Percentiles rank a stretch among this genome's conserved stretches.
Conservation (phyloP, 1,140 invertebrate species). For the Formica exsecta region DNA sequence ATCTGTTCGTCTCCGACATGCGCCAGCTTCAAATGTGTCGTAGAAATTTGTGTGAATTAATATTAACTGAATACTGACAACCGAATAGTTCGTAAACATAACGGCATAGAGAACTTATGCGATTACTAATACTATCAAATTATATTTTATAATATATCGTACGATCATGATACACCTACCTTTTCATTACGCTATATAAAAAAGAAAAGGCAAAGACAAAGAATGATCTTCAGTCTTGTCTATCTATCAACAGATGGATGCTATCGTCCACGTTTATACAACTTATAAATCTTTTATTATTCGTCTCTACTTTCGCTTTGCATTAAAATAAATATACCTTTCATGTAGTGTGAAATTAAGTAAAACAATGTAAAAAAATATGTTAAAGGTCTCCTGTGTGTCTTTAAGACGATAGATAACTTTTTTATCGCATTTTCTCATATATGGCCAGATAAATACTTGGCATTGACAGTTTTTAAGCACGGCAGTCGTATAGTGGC, state of each 20-base stretch:
- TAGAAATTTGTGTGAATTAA: conserved; percentile 8
- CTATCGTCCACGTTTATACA: conserved; percentile 10
- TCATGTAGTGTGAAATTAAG: neutral
- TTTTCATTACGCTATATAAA: conserved; percentile 42
- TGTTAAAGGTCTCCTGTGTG: neutral
- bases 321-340: conserved; percentile 4
- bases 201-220: conserved; percentile 57
- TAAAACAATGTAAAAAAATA: conserved; percentile 26
- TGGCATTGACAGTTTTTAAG: conserved; percentile 5
- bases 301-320: neutral
- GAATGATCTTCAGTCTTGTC: conserved; percentile 39
- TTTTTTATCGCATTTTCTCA: neutral
- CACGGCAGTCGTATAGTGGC: conserved; percentile 8
- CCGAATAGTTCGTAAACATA: conserved; percentile 56
- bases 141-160: conserved; percentile 54
- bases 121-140: conserved; percentile 75
- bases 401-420: conserved; percentile 8
- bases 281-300: conserved; percentile 18
- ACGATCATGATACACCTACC: conserved; percentile 63
- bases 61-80: neutral
- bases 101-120: conserved; percentile 69
- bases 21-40: conserved; percentile 2
- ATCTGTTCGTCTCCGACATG: conserved; percentile 18
- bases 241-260: neutral
- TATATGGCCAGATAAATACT: neutral